Evolutionary conservation across 2,113 vertebrate genomes (phyloP), one percentile per base, ranked within the genome.

Genomic region (Pituophis catenifer): DNA sequence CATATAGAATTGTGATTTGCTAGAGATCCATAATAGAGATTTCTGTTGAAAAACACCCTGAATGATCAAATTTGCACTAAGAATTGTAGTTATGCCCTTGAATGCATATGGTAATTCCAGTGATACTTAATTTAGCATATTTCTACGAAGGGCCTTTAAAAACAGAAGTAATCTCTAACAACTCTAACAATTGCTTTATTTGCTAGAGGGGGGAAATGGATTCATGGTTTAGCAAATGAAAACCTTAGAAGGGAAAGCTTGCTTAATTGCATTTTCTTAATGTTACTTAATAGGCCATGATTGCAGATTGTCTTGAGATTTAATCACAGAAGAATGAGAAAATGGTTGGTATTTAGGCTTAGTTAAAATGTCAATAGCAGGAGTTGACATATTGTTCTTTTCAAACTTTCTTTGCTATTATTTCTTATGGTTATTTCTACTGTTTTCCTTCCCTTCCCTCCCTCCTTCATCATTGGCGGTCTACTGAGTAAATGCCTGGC

Each of bases 401-500:
- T 65, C 65, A 58, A 12, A 89, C 91, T 81, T 48, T 38, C 19
- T 89, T 17, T 26, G 1, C 93, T 92, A 94, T 94, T 95, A 65
- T 57, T 10, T 0, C n/a, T 75, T 92, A 86, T 3, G 8, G 13
- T 50, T 94, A 93, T 93, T 38, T 86, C 58, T 92, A 24, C 53
- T 75, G 58, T 6, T 50, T 15, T 86, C 1, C 0, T n/a, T n/a
- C 13, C 62, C 12, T 70, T 13, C 91, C 17, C 54, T 89, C 3
- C 65, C 13, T 59, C 59, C 57, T 93, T 92, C 0, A 92, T 92
- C 12, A 89, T 95, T 54, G 91, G 3, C 50, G 89, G 54, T 92
- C 0, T 96, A 88, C 81, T 93, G 93, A 95, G 92, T 95, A 90
- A 96, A 94, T 86, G 87, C 29, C 81, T 95, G 29, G 19, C 44